Percentiles rank a stretch among this genome's conserved stretches.
Evolutionary conservation across 2,888 invertebrate genomes (phyloP).

Genomic region (Torymus tubicola): DNA sequence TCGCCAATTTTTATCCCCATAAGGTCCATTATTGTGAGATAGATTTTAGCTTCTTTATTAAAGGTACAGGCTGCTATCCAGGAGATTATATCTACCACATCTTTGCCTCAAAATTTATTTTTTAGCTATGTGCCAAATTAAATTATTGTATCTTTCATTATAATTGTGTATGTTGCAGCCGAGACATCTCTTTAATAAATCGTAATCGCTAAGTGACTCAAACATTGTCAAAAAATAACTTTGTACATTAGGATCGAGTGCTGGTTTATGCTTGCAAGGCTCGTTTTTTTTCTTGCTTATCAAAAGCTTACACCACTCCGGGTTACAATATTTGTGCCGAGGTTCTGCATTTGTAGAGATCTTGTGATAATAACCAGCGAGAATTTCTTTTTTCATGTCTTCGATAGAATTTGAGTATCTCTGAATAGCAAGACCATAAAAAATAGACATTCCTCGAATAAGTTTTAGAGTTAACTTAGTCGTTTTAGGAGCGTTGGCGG

Average conservation of each 20-base stretch:
- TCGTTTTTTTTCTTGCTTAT: slow-evolving; percentile 27
- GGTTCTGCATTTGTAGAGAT: slow-evolving; percentile 25
- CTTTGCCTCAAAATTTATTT: slow-evolving; percentile 24
- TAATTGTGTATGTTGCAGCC: slow-evolving; percentile 50
- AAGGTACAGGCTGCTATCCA: slow-evolving; percentile 47
- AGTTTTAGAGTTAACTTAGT: slow-evolving; percentile 61
- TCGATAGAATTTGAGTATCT: slow-evolving; percentile 45
- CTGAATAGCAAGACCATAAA: slow-evolving; percentile 50
- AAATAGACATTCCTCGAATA: slow-evolving; percentile 49
- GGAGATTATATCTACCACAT: slow-evolving; percentile 44
- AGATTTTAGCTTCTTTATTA: slow-evolving; percentile 46
- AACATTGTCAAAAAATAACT: slow-evolving; percentile 18
- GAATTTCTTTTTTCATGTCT: slow-evolving; percentile 50
- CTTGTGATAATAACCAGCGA: slow-evolving; percentile 41
- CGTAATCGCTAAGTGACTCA: slow-evolving; percentile 33
- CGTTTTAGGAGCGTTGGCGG: slow-evolving; percentile 6
- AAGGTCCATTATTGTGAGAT: slow-evolving; percentile 36
- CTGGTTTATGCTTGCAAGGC: slow-evolving; percentile 24
- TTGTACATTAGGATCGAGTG: slow-evolving; percentile 30
- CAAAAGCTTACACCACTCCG: slow-evolving; percentile 26
- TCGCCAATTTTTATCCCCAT: slow-evolving; percentile 35
- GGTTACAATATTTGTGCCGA: slow-evolving; percentile 24
- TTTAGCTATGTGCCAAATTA: slow-evolving; percentile 38
- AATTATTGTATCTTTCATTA: slow-evolving; percentile 40
- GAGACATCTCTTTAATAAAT: slow-evolving; percentile 36